Conservation (phyloP, 2,797 vertebrate species). For the Simalia tracyae region DNA sequence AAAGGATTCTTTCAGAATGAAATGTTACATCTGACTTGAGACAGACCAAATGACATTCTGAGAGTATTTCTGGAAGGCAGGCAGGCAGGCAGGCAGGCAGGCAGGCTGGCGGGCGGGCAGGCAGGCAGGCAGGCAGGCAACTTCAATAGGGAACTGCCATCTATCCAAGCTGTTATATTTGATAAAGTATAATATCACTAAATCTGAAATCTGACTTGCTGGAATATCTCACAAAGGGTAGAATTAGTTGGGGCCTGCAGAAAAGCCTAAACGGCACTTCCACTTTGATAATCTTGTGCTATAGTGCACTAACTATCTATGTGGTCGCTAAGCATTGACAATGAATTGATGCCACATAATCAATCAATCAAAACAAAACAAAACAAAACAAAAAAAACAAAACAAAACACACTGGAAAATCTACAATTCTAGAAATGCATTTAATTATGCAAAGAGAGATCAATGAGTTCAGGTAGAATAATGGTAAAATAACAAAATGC, state of each 20-base stretch:
- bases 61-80: neutral
- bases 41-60: neutral
- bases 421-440: neutral
- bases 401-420: neutral
- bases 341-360: neutral
- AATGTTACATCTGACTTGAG: neutral
- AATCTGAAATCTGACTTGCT: neutral
- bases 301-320: neutral
- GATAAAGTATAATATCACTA: neutral
- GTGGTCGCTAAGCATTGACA: neutral
- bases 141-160: neutral
- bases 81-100: neutral
- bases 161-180: neutral
- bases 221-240: neutral
- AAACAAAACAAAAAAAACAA: too few relatives aligned
- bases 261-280: neutral
- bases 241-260: neutral
- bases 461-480: neutral
- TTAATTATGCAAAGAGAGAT: neutral
- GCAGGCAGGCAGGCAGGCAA: too few relatives aligned
- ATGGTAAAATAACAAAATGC: neutral
- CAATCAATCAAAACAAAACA: neutral
- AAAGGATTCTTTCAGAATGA: neutral
- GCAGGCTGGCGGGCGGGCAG: neutral
- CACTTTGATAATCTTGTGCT: neutral